These are phyloP conservation scores for Taenaris catops DNA, from an alignment of 2,888 invertebrate species.

Conservation along the genomic window DNA sequence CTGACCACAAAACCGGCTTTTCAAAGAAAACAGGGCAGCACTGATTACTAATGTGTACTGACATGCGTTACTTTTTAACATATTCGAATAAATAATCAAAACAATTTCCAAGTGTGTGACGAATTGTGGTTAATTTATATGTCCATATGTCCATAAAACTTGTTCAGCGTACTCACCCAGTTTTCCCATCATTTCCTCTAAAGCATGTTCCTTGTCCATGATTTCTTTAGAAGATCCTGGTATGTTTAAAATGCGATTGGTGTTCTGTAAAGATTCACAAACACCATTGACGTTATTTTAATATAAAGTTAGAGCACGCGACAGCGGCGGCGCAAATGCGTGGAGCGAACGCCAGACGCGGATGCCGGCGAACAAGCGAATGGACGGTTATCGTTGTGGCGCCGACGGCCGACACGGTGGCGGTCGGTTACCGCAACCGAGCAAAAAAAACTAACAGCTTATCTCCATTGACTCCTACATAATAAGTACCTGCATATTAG, in stretches of 20 bases:
- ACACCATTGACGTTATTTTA: slow-evolving; percentile 55
- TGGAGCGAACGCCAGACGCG: slow-evolving; percentile 50
- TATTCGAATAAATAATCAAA: background rate
- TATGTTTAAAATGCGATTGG: slow-evolving; percentile 21
- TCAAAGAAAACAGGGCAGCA: slow-evolving; percentile 10
- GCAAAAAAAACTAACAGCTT: slow-evolving; percentile 62
- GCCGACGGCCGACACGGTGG: slow-evolving; percentile 32
- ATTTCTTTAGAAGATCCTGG: slow-evolving; percentile 27
- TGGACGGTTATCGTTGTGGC: slow-evolving; percentile 52
- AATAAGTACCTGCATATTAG: slow-evolving; percentile 19
- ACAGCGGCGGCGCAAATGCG: slow-evolving; percentile 27
- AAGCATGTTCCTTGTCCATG: slow-evolving; percentile 83
- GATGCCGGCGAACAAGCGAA: slow-evolving; percentile 67
- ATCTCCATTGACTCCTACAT: slow-evolving; percentile 51
- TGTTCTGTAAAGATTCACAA: slow-evolving; percentile 52
- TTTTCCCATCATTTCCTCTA: slow-evolving; percentile 84
- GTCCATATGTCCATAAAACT: slow-evolving; percentile 43
- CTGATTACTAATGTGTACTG: slow-evolving; percentile 9
- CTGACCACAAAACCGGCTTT: slow-evolving; percentile 17
- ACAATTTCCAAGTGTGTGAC: background rate
- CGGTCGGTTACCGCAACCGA: slow-evolving; percentile 57
- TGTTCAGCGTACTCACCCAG: slow-evolving; percentile 68
- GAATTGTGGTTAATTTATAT: slow-evolving; percentile 1
- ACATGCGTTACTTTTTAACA: slow-evolving; percentile 2
- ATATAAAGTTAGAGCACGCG: slow-evolving; percentile 31